A percentile compares a stretch with the other conserved stretches of the same genome.
phyloP scores from a whole-genome alignment of 2,888 invertebrate genomes.

The Cheilosia impressa region DNA sequence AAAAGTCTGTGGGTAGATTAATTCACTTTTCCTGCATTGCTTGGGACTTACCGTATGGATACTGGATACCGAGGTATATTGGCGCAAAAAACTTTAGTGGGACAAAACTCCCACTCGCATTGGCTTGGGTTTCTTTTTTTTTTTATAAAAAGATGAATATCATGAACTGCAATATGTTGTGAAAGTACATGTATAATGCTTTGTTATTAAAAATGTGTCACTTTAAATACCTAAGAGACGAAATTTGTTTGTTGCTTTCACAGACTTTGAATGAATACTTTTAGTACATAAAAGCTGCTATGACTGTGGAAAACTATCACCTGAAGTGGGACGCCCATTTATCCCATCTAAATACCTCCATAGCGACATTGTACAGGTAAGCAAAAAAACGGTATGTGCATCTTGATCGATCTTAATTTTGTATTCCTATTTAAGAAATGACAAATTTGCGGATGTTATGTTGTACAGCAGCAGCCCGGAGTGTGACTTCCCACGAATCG shows the following conservation, averaged over 20 bases:
- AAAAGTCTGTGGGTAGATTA: too few relatives aligned
- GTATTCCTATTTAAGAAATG: constrained; percentile 85
- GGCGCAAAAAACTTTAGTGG: too few relatives aligned
- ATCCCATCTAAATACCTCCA: constrained; percentile 91
- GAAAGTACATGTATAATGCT: fast-evolving
- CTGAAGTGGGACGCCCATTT: constrained; percentile 95
- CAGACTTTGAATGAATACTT: constrained; percentile 8
- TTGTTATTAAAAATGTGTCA: too few relatives aligned
- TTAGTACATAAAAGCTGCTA: constrained; percentile 55
- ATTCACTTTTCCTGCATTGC: too few relatives aligned
- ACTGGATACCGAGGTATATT: not conserved
- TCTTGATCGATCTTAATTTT: not conserved
- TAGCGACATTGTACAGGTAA: constrained; percentile 87
- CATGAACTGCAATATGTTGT: too few relatives aligned
- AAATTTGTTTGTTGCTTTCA: not conserved
- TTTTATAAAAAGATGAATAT: too few relatives aligned
- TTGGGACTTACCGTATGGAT: too few relatives aligned
- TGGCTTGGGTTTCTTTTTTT: too few relatives aligned
- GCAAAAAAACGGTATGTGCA: constrained; percentile 39
- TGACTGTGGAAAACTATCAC: constrained; percentile 91
- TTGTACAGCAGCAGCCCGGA: constrained; percentile 86
- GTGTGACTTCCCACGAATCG: constrained; percentile 87
- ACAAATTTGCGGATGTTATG: constrained; percentile 92
- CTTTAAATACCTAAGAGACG: not conserved
- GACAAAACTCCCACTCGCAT: too few relatives aligned